phyloP scores from a whole-genome alignment of 2,113 vertebrate species.

The Brachyhypopomus gauderio region DNA sequence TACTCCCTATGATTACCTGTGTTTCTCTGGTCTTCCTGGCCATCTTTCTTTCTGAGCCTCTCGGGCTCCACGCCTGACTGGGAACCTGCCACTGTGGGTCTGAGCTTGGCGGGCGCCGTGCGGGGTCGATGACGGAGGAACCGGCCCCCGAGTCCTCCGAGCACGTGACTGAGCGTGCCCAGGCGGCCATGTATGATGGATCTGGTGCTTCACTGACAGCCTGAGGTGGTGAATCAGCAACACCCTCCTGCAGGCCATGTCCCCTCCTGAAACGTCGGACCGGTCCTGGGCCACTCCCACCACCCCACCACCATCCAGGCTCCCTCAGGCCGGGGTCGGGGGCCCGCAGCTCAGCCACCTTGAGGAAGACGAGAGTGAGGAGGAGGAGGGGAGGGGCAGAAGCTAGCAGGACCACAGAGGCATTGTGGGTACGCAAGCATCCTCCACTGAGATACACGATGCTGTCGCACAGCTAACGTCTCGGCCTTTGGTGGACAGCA shows the following conservation, averaged over 20 bases:
- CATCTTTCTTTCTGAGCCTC: neutral
- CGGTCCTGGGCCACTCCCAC: no score
- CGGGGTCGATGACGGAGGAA: no score
- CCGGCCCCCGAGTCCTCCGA: no score
- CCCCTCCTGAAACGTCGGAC: no score
- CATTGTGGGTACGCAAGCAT: neutral
- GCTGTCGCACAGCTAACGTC: neutral
- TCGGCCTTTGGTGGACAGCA: neutral
- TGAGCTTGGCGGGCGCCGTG: neutral
- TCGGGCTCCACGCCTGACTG: neutral
- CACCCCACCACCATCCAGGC: no score
- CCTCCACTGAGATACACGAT: neutral
- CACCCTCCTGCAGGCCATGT: no score
- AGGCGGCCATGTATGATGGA: neutral
- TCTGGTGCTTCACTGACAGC: neutral
- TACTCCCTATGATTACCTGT: constrained; percentile 7
- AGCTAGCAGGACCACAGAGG: no score
- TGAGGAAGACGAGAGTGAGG: no score
- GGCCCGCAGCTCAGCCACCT: no score
- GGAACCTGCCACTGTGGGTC: neutral
- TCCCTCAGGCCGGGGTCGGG: no score
- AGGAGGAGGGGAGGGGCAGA: no score
- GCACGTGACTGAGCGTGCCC: no score
- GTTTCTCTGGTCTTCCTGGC: neutral
- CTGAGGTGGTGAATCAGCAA: neutral